A percentile compares a stretch with the other conserved stretches of the same genome.
Conservation (phyloP, 2,888 invertebrate genomes). For the Cheilosia variabilis region DNA sequence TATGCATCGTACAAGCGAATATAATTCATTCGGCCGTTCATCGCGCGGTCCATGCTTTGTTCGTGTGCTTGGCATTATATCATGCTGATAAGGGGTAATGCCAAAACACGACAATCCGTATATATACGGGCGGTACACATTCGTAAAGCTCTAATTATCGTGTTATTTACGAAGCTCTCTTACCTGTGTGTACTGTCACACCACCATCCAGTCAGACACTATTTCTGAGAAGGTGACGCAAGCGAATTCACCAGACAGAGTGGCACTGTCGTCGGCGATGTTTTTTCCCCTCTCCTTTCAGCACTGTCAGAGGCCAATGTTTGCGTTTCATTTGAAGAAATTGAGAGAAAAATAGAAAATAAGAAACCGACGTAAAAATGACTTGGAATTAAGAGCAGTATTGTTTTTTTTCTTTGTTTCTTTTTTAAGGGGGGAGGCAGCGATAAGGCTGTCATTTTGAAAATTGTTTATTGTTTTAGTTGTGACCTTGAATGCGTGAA, state of each 20-base stretch:
- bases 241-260: conserved; percentile 67
- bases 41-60: conserved; percentile 10
- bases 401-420: background rate
- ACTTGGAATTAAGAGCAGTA: conserved; percentile 44
- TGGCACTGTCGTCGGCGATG: conserved; percentile 50
- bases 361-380: background rate
- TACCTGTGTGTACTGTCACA: conserved; percentile 25
- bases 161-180: conserved; percentile 40
- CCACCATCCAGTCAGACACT: conserved; percentile 34
- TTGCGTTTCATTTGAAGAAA: conserved; percentile 41
- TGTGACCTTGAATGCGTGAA: conserved; percentile 56
- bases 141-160: conserved; percentile 67
- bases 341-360: conserved; percentile 18
- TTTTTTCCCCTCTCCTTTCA: conserved; percentile 26
- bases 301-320: background rate
- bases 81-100: conserved; percentile 51
- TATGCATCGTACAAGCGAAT: conserved; percentile 20
- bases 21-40: conserved; percentile 10
- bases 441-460: conserved; percentile 42
- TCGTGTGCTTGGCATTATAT: conserved; percentile 3
- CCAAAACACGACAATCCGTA: conserved; percentile 26
- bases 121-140: conserved; percentile 3
- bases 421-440: background rate
- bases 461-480: conserved; percentile 63
- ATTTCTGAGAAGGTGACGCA: conserved; percentile 67